Conservation (phyloP, 2,888 invertebrate genomes). For the Lasioglossum villosulum region DNA sequence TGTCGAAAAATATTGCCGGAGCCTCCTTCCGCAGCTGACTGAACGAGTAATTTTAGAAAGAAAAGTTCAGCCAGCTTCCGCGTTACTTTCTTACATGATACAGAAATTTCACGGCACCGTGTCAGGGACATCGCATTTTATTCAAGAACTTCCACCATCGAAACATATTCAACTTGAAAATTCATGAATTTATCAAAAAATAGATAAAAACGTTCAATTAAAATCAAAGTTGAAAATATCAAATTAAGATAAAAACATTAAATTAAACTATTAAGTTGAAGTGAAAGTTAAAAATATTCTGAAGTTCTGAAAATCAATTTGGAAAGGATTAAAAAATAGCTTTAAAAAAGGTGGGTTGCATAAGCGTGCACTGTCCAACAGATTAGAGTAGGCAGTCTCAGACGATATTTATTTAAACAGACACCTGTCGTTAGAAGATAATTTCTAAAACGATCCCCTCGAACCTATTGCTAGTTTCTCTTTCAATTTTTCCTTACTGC, state of each 20-base stretch:
- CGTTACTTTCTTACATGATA: slow-evolving; percentile 68
- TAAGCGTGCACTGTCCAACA: neutral
- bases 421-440: neutral
- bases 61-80: slow-evolving; percentile 64
- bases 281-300: neutral
- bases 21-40: slow-evolving; percentile 31
- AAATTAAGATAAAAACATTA: neutral
- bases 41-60: slow-evolving; percentile 47
- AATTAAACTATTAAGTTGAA: neutral
- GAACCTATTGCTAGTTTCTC: slow-evolving; percentile 10
- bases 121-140: neutral
- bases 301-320: neutral
- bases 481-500: neutral
- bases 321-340: neutral
- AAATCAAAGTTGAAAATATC: neutral
- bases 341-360: too few species aligned
- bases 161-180: neutral
- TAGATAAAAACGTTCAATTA: neutral
- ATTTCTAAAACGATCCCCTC: neutral
- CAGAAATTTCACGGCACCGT: slow-evolving; percentile 50
- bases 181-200: neutral
- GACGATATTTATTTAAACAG: neutral
- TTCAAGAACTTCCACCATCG: slow-evolving; percentile 2
- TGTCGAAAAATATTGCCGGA: slow-evolving; percentile 27
- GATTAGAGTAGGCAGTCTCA: neutral